phyloP scores from a whole-genome alignment of 2,888 invertebrate species.

The Capitulum mitella region DNA sequence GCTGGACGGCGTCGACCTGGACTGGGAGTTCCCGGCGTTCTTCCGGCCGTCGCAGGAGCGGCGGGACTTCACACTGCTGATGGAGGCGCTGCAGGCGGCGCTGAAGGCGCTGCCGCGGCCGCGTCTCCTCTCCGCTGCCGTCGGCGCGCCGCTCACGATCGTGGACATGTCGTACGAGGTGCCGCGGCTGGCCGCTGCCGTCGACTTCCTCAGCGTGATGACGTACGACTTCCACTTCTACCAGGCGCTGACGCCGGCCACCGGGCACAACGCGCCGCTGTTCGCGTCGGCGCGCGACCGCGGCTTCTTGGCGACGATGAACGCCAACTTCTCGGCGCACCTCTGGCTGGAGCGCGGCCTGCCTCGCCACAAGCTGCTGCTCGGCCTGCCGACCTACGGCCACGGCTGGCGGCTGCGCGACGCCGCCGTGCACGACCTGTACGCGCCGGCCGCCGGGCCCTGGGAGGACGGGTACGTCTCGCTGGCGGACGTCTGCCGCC shows the following conservation, averaged over 20 bases:
- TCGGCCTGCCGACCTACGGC: slow-evolving; percentile 44
- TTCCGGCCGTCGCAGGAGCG: slow-evolving; percentile 27
- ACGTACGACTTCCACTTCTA: slow-evolving; percentile 43
- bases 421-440: not conserved
- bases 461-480: slow-evolving; percentile 56
- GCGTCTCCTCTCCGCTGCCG: slow-evolving; percentile 37
- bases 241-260: slow-evolving; percentile 38
- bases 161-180: slow-evolving; percentile 41
- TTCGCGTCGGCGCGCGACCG: slow-evolving; percentile 36
- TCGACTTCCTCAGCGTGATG: slow-evolving; percentile 43
- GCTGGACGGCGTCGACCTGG: slow-evolving; percentile 26
- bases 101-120: not conserved
- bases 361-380: slow-evolving; percentile 40
- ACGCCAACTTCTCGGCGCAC: slow-evolving; percentile 39
- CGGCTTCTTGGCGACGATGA: slow-evolving; percentile 36
- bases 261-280: slow-evolving; percentile 43
- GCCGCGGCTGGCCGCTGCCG: slow-evolving; percentile 39
- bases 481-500: slow-evolving; percentile 62
- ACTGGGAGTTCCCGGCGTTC: slow-evolving; percentile 39
- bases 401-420: slow-evolving; percentile 28
- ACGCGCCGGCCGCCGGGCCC: not conserved
- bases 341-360: slow-evolving; percentile 41
- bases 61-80: not conserved
- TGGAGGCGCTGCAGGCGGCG: not conserved
- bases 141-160: slow-evolving; percentile 41